These are phyloP conservation scores for Pogonognathellus flavescens DNA, from an alignment of 1,140 invertebrate genomes.

Conservation along the genomic window DNA sequence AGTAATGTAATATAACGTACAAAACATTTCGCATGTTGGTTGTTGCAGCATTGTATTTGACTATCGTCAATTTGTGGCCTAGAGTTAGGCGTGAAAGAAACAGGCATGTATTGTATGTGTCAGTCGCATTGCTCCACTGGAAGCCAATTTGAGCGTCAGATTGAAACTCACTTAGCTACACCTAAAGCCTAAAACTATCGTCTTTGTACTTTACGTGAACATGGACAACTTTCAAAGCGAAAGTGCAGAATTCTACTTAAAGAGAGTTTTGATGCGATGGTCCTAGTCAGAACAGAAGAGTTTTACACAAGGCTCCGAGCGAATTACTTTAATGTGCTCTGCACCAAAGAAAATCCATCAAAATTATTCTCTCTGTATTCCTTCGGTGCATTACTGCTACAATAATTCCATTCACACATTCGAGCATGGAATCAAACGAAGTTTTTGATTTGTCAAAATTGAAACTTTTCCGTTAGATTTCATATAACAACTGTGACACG, in stretches of 20 bases:
- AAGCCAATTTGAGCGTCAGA: slow-evolving; percentile 42
- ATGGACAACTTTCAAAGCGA: background rate
- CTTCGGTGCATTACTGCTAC: background rate
- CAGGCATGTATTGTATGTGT: no score
- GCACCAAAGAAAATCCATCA: background rate
- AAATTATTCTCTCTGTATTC: background rate
- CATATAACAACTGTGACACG: no score
- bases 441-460: no score
- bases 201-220: background rate
- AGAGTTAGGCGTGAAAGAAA: no score
- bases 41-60: no score
- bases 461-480: no score
- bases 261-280: no score
- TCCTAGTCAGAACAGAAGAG: background rate
- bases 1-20: no score
- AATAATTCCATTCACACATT: background rate
- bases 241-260: no score
- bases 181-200: background rate
- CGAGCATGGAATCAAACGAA: no score
- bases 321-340: slow-evolving; percentile 37
- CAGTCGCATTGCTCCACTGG: slow-evolving; percentile 21
- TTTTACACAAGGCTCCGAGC: background rate
- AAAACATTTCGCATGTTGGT: no score
- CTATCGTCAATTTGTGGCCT: background rate
- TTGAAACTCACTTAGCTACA: slow-evolving; percentile 8